Base-by-base conservation (phyloP, 2,797 vertebrate genomes). In the Liparis tanakae region DNA sequence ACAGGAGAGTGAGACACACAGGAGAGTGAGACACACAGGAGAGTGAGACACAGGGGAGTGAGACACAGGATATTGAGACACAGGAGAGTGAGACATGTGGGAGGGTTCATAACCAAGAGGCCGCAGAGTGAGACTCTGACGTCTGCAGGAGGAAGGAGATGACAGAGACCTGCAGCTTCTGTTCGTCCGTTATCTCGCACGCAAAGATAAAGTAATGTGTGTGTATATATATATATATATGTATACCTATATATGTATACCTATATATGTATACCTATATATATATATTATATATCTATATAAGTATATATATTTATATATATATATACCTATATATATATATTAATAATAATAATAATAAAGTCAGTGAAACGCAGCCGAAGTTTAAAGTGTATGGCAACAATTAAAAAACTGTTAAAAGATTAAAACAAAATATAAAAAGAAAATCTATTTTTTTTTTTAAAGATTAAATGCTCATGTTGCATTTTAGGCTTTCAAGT, bases 111-210 rank as follows among this genome's bases (percentile, higher is more conserved):
- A 3, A n/a, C 14, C 30, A 37, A 22, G 20, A 22, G 1, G 18
- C 22, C 13, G 18, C 58, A 51, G 41, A 51, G 48, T 41, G 46
- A 15, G 8, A 58, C n/a, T 22, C 62, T n/a, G 43, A 48, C 12
- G 39, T 59, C 61, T 14, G 6, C n/a, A 36, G 70, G 50, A 71
- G 72, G 63, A 62, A 62, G 72, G 57, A 77, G 63, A 63, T 72
- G 60, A 54, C 67, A 4, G 37, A 36, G 76, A 71, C 76, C 74
- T 82, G 14, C 8, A 70, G 83, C 80, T 84, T 73, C 83, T 76
- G 78, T 80, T 64, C 33, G 48, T 5, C 12, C 13, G 53, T 79
- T 76, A 86, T 79, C 75, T 76, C n/a, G 25, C 55, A 72, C 67
- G 67, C 56, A 65, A 60, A 77, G 78, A 83, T 83, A 67, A 30